Base-by-base conservation (phyloP, 2,888 invertebrate genomes). In the Drosophila diplacantha region DNA sequence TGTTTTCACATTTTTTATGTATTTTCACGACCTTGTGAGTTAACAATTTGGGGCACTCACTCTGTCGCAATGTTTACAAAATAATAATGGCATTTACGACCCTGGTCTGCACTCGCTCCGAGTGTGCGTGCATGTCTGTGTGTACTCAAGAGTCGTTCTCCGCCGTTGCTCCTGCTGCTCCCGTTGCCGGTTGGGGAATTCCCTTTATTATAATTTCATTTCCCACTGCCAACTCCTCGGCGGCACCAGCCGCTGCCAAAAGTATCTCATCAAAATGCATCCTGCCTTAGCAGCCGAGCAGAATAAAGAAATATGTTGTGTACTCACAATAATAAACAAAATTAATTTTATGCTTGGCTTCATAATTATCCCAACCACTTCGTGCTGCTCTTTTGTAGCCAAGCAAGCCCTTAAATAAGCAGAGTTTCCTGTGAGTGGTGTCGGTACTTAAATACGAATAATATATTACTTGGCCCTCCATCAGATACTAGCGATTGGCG, bases 31-130 rank as follows among this genome's bases (percentile, higher is more conserved):
- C 80, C 80, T 80, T 80, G 81, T 74, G 68, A 81, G 81, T 75
- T 78, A 73, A 83, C 83, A 81, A 75, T 81, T 80, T 78, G 74
- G 83, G 70, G 60, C 75, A 74, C 75, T 72, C 73, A 74, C 74
- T 58, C 66, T 74, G 83, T 70, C 79, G 75, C 81, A 80, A 71
- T 80, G 81, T 81, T 80, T 83, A 80, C 80, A 78, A 81, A 65
- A 81, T 75, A 81, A 81, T 83, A 80, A 80, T 81, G 73, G 74
- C 81, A 72, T 83, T 78, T 79, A 81, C 83, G 81, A 83, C 83
- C 83, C 81, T 72, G 75, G 65, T 74, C 62, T 60, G 52, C 58
- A 54, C 64, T 53, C 71, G 22, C 47, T 38, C 22, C 41, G 37
- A 44, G 31, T 24, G 22, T 47, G 49, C 20, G 31, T 62, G 61